Conservation (phyloP, 2,888 invertebrate genomes). For the Tetanocera ferruginea region DNA sequence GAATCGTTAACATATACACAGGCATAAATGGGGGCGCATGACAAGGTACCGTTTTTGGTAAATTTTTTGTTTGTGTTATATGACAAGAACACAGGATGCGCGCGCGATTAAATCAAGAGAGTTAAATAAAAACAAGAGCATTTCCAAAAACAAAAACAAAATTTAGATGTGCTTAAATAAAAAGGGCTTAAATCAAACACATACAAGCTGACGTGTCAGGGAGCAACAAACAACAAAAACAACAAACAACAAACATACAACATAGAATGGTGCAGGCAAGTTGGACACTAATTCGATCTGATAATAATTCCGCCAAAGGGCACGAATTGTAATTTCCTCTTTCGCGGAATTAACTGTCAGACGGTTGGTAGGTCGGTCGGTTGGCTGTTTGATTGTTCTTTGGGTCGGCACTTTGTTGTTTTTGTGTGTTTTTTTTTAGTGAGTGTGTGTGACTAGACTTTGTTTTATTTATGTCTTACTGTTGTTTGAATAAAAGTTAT, state of each 20-base stretch:
- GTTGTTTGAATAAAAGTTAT: no score
- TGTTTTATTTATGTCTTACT: no score
- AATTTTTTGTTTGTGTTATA: constrained; percentile 23
- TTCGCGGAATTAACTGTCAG: constrained; percentile 69
- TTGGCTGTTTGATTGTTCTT: not conserved
- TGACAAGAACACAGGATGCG: constrained; percentile 34
- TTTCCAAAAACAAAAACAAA: constrained; percentile 7
- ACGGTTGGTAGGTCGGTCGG: not conserved
- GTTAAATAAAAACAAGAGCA: not conserved
- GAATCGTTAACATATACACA: constrained; percentile 44
- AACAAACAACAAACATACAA: constrained; percentile 27
- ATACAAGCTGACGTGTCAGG: constrained; percentile 10
- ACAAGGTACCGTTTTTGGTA: constrained; percentile 46
- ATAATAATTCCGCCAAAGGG: constrained; percentile 68
- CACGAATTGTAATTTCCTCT: constrained; percentile 70
- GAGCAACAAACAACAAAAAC: constrained; percentile 30
- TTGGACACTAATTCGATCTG: constrained; percentile 69
- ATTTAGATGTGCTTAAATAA: constrained; percentile 31
- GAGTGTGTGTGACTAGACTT: no score
- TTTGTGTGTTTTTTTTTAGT: not conserved
- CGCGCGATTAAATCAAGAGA: constrained; percentile 29
- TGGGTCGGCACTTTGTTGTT: not conserved
- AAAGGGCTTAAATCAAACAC: constrained; percentile 27
- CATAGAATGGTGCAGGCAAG: constrained; percentile 44
- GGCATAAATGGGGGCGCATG: constrained; percentile 50